Conservation (phyloP, 92 coral and sea anemone genomes). For the Zoanthus sansibaricus region DNA sequence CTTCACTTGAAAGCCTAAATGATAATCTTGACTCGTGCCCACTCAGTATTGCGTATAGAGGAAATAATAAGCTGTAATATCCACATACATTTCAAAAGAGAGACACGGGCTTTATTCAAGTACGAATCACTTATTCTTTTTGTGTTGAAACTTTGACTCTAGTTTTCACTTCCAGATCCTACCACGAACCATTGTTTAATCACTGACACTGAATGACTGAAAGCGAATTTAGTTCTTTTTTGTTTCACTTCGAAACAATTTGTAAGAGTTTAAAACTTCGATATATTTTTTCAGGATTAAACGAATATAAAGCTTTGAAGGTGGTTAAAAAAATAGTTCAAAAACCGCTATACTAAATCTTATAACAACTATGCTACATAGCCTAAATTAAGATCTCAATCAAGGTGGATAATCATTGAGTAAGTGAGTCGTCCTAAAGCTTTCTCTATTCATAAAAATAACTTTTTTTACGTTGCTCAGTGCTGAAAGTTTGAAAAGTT, state of each 20-base stretch:
- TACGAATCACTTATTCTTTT: not conserved
- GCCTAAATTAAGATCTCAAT: not conserved
- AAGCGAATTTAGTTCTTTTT: too few relatives aligned
- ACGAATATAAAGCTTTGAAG: too few relatives aligned
- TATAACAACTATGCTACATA: not conserved
- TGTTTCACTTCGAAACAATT: too few relatives aligned
- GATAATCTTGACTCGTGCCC: conserved; percentile 23
- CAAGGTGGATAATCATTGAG: not conserved
- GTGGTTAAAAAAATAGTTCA: not conserved
- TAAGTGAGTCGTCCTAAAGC: not conserved
- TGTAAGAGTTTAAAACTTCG: too few relatives aligned
- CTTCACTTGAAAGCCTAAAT: not conserved
- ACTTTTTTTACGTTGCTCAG: not conserved
- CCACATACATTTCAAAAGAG: not conserved
- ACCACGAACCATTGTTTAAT: too few relatives aligned
- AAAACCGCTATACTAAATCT: not conserved
- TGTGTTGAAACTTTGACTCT: too few relatives aligned
- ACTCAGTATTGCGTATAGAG: conserved; percentile 6
- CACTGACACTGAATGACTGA: too few relatives aligned
- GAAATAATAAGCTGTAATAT: not conserved
- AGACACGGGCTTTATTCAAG: not conserved
- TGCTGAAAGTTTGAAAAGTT: not conserved
- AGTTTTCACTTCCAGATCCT: too few relatives aligned
- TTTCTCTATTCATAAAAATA: not conserved
- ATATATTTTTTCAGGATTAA: too few relatives aligned